These are phyloP conservation scores for Yoshiicerus persimilis DNA, from an alignment of 1,140 invertebrate species.

Conservation along the genomic window DNA sequence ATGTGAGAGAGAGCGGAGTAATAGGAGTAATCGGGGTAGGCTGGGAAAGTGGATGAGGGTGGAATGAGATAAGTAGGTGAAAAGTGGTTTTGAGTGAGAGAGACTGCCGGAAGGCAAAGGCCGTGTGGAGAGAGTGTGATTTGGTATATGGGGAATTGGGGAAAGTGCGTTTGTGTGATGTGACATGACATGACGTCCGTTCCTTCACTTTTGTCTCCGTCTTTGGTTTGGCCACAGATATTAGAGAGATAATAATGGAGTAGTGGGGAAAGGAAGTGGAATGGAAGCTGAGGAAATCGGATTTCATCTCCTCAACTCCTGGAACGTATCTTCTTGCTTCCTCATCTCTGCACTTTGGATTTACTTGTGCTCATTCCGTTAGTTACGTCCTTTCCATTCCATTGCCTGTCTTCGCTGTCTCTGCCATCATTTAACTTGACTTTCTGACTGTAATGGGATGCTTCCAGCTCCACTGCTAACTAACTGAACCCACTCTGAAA, in stretches of 20 bases:
- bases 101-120: neutral
- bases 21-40: neutral
- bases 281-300: neutral
- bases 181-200: neutral
- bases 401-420: neutral
- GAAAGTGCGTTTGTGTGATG: neutral
- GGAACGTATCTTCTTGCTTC: neutral
- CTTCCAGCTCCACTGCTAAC: neutral
- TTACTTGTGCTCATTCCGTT: neutral
- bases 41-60: neutral
- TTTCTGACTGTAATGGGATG: neutral
- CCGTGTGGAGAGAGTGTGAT: neutral
- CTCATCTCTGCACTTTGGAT: neutral
- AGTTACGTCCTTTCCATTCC: neutral
- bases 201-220: neutral
- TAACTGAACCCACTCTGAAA: neutral
- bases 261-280: neutral
- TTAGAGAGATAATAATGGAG: neutral
- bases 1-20: neutral
- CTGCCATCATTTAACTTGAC: neutral
- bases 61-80: slow-evolving; percentile 15
- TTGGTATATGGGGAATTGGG: neutral
- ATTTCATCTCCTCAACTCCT: neutral
- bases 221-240: neutral
- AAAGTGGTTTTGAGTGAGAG: neutral